These are phyloP conservation scores for Brachionus rotundiformis DNA, from an alignment of 1,140 invertebrate genomes.

Conservation along the genomic window DNA sequence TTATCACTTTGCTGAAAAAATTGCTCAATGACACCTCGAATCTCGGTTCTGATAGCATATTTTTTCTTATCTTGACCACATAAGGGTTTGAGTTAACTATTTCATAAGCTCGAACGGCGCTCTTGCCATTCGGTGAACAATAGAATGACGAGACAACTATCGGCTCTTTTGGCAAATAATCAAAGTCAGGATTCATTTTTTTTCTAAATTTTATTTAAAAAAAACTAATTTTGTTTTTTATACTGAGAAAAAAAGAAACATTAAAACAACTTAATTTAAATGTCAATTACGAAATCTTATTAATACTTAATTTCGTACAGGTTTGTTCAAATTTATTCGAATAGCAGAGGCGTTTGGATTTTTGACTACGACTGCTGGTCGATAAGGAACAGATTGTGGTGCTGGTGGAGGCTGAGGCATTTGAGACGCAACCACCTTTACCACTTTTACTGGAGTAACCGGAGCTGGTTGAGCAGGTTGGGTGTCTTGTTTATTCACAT, in stretches of 20 bases:
- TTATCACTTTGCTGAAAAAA: not conserved
- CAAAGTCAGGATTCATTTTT: conserved; percentile 37
- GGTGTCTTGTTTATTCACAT: conserved; percentile 8
- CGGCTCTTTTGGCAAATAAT: conserved; percentile 4
- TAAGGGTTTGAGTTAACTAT: conserved; percentile 45
- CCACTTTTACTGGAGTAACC: conserved; percentile 1
- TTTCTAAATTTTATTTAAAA: not conserved
- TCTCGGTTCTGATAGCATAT: conserved; percentile 2
- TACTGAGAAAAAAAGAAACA: not conserved
- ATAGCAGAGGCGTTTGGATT: not conserved
- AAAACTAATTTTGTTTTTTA: conserved; percentile 17
- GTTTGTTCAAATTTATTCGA: not conserved
- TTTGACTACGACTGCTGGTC: not conserved
- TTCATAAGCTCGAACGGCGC: conserved; percentile 36
- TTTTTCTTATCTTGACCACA: conserved; percentile 22
- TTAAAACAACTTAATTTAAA: not conserved
- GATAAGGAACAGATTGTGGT: not conserved
- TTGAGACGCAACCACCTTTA: not conserved
- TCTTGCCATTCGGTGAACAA: conserved; percentile 8
- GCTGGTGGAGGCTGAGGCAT: not conserved
- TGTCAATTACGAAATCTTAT: conserved; percentile 45
- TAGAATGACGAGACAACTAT: conserved; percentile 49
- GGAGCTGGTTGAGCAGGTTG: not conserved
- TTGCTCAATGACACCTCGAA: conserved; percentile 11
- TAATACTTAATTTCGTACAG: conserved; percentile 20